Conservation (phyloP, 2,113 vertebrate species). For the Paracanthobrama guichenoti region DNA sequence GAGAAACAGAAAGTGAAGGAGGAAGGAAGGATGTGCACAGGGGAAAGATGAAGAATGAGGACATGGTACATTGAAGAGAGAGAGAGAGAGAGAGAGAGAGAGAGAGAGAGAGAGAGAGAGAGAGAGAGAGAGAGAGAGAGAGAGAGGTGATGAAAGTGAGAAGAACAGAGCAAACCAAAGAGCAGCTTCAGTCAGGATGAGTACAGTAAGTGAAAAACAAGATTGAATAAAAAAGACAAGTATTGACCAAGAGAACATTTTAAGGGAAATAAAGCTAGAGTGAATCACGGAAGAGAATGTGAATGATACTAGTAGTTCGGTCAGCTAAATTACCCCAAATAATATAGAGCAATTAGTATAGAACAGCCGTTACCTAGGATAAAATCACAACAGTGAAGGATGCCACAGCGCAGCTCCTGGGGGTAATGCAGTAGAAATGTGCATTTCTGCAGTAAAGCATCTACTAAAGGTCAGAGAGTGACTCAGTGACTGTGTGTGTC, state of each 20-base stretch:
- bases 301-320: background rate
- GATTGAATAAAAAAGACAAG: background rate
- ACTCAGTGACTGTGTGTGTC: slow-evolving; percentile 6
- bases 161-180: background rate
- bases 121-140: background rate
- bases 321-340: slow-evolving; percentile 7
- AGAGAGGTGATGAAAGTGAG: background rate
- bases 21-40: slow-evolving; percentile 1
- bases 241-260: background rate
- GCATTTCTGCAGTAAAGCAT: slow-evolving; percentile 1
- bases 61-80: slow-evolving; percentile 1
- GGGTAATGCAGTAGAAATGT: slow-evolving; percentile 16
- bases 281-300: background rate
- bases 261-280: background rate
- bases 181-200: background rate
- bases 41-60: background rate
- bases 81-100: background rate
- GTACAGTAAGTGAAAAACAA: background rate
- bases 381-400: background rate
- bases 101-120: slow-evolving; percentile 8
- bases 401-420: background rate
- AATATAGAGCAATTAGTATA: background rate
- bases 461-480: slow-evolving; percentile 37
- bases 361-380: background rate
- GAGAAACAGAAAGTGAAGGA: background rate